Conservation (phyloP, 2,113 vertebrate genomes). For the Bufo gargarizans region DNA sequence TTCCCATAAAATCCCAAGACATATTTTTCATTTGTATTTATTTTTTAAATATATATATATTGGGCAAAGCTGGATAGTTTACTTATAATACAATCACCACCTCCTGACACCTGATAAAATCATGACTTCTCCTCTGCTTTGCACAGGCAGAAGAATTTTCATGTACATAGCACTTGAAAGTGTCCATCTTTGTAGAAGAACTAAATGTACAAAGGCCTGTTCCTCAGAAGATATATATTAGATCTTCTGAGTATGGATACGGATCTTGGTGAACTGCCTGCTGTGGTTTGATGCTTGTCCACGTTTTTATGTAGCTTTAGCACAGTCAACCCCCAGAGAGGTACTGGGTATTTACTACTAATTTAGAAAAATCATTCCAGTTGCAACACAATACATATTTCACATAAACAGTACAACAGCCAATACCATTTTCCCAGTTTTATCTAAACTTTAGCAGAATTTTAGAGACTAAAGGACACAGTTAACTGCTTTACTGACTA, state of each 20-base stretch:
- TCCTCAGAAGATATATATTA: background rate
- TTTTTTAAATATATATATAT: constrained; percentile 8
- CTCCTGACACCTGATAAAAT: constrained; percentile 16
- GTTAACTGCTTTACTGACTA: background rate
- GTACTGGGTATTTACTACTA: background rate
- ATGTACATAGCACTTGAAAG: constrained; percentile 34
- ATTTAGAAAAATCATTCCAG: constrained; percentile 19
- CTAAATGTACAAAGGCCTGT: constrained; percentile 9
- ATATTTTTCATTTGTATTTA: constrained; percentile 16
- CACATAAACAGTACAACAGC: constrained; percentile 36
- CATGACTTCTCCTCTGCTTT: background rate
- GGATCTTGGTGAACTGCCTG: background rate
- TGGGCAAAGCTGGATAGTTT: constrained; percentile 39
- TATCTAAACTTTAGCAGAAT: constrained; percentile 3
- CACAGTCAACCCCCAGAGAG: background rate
- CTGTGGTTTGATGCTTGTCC: constrained; percentile 10
- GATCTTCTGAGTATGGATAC: background rate
- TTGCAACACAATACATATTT: constrained; percentile 5
- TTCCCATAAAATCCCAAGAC: constrained; percentile 44
- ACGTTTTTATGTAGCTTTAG: background rate
- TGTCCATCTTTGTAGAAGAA: constrained; percentile 38
- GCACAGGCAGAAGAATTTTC: constrained; percentile 4
- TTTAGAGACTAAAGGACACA: background rate
- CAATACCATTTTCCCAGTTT: background rate
- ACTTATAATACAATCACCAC: constrained; percentile 42